Evolutionary conservation across 2,113 vertebrate genomes (phyloP).

Genomic region (Prietella phreatophila): DNA sequence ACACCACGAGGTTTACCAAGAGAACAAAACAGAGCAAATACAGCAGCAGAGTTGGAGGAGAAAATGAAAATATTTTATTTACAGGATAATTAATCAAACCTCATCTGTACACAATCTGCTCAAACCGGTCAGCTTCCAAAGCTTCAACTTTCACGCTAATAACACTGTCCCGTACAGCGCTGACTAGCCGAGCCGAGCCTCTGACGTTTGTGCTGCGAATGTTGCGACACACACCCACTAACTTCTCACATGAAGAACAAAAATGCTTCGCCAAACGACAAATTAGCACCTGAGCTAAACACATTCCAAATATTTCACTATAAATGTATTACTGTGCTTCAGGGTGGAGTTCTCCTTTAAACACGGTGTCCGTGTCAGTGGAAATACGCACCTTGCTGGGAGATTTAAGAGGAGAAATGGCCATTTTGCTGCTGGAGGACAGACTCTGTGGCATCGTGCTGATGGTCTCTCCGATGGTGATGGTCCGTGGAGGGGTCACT

Average conservation of each 20-base stretch:
- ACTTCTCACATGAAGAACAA: neutral
- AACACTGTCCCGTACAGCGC: neutral
- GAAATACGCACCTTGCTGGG: constrained; percentile 85
- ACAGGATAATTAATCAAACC: neutral
- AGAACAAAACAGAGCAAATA: neutral
- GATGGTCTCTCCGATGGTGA: constrained; percentile 84
- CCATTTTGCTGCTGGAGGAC: constrained; percentile 80
- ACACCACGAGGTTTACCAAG: constrained; percentile 19
- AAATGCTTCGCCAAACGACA: neutral
- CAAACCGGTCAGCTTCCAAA: too few species aligned
- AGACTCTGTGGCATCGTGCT: constrained; percentile 78
- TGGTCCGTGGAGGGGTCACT: constrained; percentile 84
- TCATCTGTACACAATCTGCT: neutral
- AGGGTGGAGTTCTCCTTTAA: neutral
- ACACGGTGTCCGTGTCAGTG: neutral
- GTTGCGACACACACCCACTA: neutral
- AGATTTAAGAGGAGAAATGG: constrained; percentile 95
- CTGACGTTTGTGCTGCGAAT: neutral
- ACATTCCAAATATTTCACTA: neutral
- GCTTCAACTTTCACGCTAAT: neutral
- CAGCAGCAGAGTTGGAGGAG: neutral
- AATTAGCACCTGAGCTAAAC: neutral
- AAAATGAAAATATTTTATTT: neutral
- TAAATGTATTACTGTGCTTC: neutral
- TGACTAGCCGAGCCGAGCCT: neutral